These are phyloP conservation scores for Nomia melanderi DNA, from an alignment of 1,140 invertebrate species.

Conservation along the genomic window DNA sequence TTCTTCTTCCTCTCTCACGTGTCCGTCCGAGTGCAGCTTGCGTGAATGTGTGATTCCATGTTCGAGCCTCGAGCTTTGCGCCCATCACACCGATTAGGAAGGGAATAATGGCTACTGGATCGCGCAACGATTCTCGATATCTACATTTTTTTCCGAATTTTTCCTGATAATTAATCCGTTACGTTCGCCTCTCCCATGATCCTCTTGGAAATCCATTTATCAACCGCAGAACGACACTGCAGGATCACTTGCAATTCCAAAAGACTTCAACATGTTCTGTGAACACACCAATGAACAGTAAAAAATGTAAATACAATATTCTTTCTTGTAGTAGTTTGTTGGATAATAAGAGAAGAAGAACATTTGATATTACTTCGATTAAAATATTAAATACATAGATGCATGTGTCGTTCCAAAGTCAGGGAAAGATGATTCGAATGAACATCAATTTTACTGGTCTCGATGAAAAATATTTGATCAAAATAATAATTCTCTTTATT, in stretches of 20 bases:
- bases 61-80: conserved; percentile 71
- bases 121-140: conserved; percentile 37
- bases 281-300: neutral
- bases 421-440: neutral
- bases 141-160: conserved; percentile 36
- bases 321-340: neutral
- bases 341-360: neutral
- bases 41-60: conserved; percentile 75
- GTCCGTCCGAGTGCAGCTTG: conserved; percentile 76
- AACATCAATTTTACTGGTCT: neutral
- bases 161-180: conserved; percentile 6
- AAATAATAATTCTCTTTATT: no score
- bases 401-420: neutral
- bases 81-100: conserved; percentile 25
- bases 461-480: neutral
- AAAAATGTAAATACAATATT: no score
- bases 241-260: no score
- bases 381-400: neutral
- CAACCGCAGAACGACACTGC: neutral
- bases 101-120: conserved; percentile 23
- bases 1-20: conserved; percentile 69
- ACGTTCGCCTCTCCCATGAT: neutral
- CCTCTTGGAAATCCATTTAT: neutral
- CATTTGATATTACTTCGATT: neutral
- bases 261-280: neutral